Evolutionary conservation across 2,888 invertebrate genomes (phyloP), one percentile per base, ranked within the genome.

Genomic region (Rhamphomyia laevipes): DNA sequence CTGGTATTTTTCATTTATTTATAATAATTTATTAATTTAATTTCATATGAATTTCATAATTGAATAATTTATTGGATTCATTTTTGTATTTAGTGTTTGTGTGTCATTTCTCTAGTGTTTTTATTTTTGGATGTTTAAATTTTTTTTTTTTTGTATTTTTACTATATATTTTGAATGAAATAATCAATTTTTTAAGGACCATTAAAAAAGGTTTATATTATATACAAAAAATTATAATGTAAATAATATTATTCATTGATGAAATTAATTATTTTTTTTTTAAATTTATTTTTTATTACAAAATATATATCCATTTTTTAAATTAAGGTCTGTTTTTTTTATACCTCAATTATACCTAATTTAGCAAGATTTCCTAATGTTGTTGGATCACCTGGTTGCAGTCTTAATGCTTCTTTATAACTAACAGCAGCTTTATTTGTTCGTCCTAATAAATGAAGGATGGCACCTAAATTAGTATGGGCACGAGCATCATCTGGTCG

Each of bases 381-480:
- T 51, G 92, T 86, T 51, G 81, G 78, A 68, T 96, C 94, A 55
- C 86, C 84, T 0, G 95, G 95, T 63, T 90, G 85, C 49, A 95
- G 73, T 61, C 83, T 77, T 50, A 96, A 73, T 1, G 95, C 94
- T 63, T 83, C 81, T 57, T 84, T 76, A 70, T 96, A 96, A 51
- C 89, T 86, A 15, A 78, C 76, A 43, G 91, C 90, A 0, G 96
- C 96, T 56, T 91, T 87, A 23, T 77, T 74, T 60, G 90, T 85
- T 69, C 92, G 92, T 21, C 91, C 91, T 67, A 94, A 90, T 56
- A 93, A 76, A 73, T 96, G 95, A 51, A 93, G 75, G 65, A 96
- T 95, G 50, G 95, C 95, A 21, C 95, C 96, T 49, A 94, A 77
- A 70, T 96, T 95, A 62, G 93, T 91, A 71, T 93, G 91, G 51